Evolutionary conservation across 1,140 invertebrate species (phyloP).

Genomic region (Drosophila serrata): DNA sequence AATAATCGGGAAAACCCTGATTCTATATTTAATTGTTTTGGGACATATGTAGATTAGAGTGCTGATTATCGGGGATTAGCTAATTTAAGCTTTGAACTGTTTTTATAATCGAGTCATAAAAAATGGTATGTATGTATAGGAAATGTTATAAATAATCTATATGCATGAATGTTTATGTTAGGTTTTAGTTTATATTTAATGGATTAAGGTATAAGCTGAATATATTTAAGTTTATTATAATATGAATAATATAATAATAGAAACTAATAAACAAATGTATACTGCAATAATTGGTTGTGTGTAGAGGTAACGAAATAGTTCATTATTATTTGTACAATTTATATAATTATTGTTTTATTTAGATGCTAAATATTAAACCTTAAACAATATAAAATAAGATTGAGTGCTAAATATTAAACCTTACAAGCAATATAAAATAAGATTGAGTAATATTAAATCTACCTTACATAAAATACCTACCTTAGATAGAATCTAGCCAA

Average conservation of each 20-base stretch:
- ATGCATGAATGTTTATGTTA: neutral
- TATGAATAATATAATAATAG: neutral
- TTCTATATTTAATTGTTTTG: constrained; percentile 23
- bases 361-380: too few species aligned
- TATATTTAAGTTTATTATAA: too few species aligned
- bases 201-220: neutral
- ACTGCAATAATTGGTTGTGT: neutral
- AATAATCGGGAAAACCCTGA: constrained; percentile 1
- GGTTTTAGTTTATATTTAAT: neutral
- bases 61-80: constrained; percentile 16
- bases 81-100: neutral
- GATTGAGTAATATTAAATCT: too few species aligned
- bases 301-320: neutral
- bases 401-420: too few species aligned
- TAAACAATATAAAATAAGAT: too few species aligned
- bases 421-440: neutral
- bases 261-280: neutral
- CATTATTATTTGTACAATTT: neutral
- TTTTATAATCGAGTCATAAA: neutral
- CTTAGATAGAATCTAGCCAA: too few species aligned
- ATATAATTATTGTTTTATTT: too few species aligned
- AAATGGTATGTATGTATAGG: neutral
- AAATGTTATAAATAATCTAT: neutral
- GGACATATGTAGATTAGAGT: constrained; percentile 4
- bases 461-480: too few species aligned